Conservation (phyloP, 2,113 vertebrate genomes). For the Natator depressus region DNA sequence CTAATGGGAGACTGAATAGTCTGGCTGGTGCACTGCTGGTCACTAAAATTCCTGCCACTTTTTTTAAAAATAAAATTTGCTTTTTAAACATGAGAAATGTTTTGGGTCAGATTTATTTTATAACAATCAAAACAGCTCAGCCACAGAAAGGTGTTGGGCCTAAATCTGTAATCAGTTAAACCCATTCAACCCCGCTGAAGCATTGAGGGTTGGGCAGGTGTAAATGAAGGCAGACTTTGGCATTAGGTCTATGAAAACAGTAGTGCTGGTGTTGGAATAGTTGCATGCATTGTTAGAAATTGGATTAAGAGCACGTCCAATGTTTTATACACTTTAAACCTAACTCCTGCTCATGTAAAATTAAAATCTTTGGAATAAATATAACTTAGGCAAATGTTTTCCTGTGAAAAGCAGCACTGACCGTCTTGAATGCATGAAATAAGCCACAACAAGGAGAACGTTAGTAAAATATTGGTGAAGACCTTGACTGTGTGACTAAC, state of each 20-base stretch:
- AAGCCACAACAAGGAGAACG: background rate
- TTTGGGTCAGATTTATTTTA: slow-evolving; percentile 25
- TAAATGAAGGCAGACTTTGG: background rate
- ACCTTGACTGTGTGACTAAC: fast-evolving
- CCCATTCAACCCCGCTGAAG: fast-evolving
- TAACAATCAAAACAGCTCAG: slow-evolving; percentile 18
- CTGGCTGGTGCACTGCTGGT: background rate
- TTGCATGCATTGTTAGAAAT: background rate
- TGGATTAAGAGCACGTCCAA: slow-evolving; percentile 10
- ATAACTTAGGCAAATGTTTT: background rate
- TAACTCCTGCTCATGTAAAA: background rate
- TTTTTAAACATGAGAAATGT: slow-evolving; percentile 31
- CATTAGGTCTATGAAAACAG: background rate
- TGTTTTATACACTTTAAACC: background rate
- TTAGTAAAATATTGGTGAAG: background rate
- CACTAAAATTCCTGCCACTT: slow-evolving; percentile 17
- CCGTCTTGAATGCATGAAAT: background rate
- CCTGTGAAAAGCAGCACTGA: background rate
- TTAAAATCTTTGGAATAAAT: background rate
- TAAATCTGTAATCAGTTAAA: background rate
- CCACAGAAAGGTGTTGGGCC: slow-evolving; percentile 6
- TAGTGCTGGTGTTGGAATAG: background rate
- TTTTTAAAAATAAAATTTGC: background rate
- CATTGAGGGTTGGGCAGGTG: background rate
- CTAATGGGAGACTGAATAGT: slow-evolving; percentile 12